Conservation (phyloP, 2,797 vertebrate species). For the Dendrocincla tyrannina region DNA sequence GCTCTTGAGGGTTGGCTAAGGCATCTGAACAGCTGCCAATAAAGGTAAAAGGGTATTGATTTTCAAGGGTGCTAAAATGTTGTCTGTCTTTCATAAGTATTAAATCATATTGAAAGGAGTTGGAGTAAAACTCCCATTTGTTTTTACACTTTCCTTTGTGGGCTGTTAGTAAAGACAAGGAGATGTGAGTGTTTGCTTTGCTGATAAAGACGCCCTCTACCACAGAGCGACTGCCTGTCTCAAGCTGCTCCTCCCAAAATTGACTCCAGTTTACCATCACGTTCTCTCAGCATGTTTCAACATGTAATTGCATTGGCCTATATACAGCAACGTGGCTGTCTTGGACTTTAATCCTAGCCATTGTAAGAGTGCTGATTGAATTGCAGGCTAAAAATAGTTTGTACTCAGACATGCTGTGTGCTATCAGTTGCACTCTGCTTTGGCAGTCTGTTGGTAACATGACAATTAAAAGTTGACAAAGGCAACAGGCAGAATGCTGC, state of each 20-base stretch:
- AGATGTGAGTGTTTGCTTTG: rapidly evolving
- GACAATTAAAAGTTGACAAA: slow-evolving; percentile 30
- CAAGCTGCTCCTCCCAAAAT: background rate
- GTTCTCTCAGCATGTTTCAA: background rate
- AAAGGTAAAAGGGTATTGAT: background rate
- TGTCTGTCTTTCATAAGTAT: background rate
- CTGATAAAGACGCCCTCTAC: background rate
- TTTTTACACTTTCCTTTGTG: background rate
- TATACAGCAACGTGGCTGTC: background rate
- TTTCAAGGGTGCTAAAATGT: background rate
- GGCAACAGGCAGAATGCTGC: background rate
- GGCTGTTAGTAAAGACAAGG: background rate
- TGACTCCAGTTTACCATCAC: background rate
- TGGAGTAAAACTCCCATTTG: background rate
- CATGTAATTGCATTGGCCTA: slow-evolving; percentile 33
- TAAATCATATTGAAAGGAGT: background rate
- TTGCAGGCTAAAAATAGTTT: slow-evolving; percentile 75
- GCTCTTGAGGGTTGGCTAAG: background rate
- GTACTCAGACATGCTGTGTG: slow-evolving; percentile 63
- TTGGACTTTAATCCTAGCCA: slow-evolving; percentile 22
- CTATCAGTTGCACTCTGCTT: background rate
- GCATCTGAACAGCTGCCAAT: background rate
- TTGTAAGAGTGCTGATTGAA: slow-evolving; percentile 53
- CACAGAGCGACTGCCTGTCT: background rate
- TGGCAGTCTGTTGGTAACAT: slow-evolving; percentile 16